Evolutionary conservation across 2,888 invertebrate genomes (phyloP), one percentile per base, ranked within the genome.

Genomic region (Eupithecia centaureata): DNA sequence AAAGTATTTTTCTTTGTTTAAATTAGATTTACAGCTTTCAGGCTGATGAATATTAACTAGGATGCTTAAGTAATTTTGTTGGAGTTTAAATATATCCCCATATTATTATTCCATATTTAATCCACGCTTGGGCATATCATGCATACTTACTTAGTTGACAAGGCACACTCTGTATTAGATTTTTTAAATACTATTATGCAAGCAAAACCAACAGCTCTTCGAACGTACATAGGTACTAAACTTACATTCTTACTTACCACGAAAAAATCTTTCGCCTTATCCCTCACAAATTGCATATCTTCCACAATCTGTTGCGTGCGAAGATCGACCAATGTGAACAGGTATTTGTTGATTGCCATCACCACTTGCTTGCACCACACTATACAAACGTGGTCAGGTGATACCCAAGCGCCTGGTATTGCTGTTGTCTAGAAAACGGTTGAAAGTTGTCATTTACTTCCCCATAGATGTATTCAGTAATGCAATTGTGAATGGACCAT

Each of bases 361-460:
- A 98, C 95, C 51, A 98, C 91, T 87, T 99, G 98, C 80, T 98
- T 97, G 87, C 97, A 98, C 99, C 99, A 99, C 4, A 98, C 95
- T 77, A 98, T 97, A 78, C 97, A 96, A 13, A 97, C 94, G 85
- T 99, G 99, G 87, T 99, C 98, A 0, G 97, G 96, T 5, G 98
- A 96, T 10, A 96, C 92, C 97, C 98, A 98, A 1, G 97, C 97
- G 63, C 95, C 95, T 0, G 98, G 98, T 63, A 98, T 94, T 32
- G 95, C 94, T 63, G 96, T 96, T 1, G 95, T 95, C 95, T 97
- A 84, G 63, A 94, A 89, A 70, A 70, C 59, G 42, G 13, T 38
- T 28, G 22, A 38, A 51, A 35, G 22, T 38, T 35, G 1, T 28
- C 13, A 32, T 32, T 51, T 51, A 8, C 10, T 28, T 51, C 32